Base-by-base conservation (phyloP, 2,888 invertebrate genomes). In the Digitonthophagus gazella region DNA sequence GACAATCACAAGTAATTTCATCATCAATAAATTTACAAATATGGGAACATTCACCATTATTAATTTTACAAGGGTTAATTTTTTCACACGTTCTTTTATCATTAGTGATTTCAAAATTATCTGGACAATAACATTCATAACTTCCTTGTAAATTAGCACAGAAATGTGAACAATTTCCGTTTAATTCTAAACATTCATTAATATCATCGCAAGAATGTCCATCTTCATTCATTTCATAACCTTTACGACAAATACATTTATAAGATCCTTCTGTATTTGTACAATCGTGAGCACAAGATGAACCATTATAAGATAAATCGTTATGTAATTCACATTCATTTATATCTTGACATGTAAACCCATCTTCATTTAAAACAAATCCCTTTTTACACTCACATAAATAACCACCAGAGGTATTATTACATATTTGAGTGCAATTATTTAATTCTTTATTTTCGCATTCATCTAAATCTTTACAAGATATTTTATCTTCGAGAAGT, bases 1-100 rank as follows among this genome's bases (percentile, higher is more conserved):
- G 85, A 75, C 90, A 90, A 15, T 82, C 79, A 75, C 90, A 90
- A 16, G 78, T 78, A 65, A 80, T 83, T 19, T 84, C 80, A 0
- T 86, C 87, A n/a, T 84, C 83, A 18, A 84, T 81, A 4, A 82
- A 80, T 0, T 76, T 58, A 75, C 91, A 91, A 14, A 83, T 80
- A 71, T 90, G 89, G 3, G 86, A 85, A 78, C 91, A 91, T 58
- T 87, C 88, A 0, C 88, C 89, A 72, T 89, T 89, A 63, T 85
- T 83, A 0, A 79, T 75, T 3, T 80, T 77, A 73, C 91, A 91
- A 22, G 87, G 88, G 76, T 89, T 84, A 67, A 82, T 76, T 70
- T 81, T 85, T 44, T 77, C 79, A 71, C 85, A 85, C 54, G 86
- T 85, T 64, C 76, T 76, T 58, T 78, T 78, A 69, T 84, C 85